Evolutionary conservation across 2,113 vertebrate species (phyloP), one percentile per base, ranked within the genome.

Genomic region (Eonycteris spelaea): DNA sequence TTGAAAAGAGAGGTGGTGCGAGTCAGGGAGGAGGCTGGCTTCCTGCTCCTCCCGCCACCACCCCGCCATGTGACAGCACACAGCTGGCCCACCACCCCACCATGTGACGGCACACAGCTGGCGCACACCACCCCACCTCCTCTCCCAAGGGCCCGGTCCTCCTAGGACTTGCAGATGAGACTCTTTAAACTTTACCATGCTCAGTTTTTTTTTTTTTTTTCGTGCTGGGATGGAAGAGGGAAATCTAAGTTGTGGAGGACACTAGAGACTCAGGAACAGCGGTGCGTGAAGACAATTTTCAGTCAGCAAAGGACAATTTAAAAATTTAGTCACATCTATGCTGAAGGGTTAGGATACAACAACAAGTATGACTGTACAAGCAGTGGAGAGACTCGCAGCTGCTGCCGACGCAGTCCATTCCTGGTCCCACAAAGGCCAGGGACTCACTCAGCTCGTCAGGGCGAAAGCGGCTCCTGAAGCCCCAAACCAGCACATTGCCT

Each of bases 311-410:
- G 19, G 19, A 40, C 77, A 84, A n/a, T 70, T 93, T 75, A 65
- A 86, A 94, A 83, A 84, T 86, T 19, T 91, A 96, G 83, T 83
- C 35, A 65, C 45, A 65, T 70, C 75, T 68, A n/a, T 83, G 51
- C 57, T 67, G 87, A 86, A 86, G 35, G 53, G 33, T 90, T 68
- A 33, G 68, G 78, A 35, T 79, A 68, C 86, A 93, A 55, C 13
- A 45, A 48, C 43, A 35, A 93, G 79, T 79, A 65, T 18, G 82
- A 89, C 89, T 95, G 92, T 59, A 45, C 67, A 59, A 33, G 86
- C 51, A 67, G 30, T 70, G 40, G 71, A 95, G 91, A 82, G 51
- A 40, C 67, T 45, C 75, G 51, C 43, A 94, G 95, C 87, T 71
- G 70, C 87, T 82, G 86, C 19, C 11, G 92, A 95, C 15, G 1